Base-by-base conservation (phyloP, 2,797 vertebrate genomes). In the Muscicapa comitata region DNA sequence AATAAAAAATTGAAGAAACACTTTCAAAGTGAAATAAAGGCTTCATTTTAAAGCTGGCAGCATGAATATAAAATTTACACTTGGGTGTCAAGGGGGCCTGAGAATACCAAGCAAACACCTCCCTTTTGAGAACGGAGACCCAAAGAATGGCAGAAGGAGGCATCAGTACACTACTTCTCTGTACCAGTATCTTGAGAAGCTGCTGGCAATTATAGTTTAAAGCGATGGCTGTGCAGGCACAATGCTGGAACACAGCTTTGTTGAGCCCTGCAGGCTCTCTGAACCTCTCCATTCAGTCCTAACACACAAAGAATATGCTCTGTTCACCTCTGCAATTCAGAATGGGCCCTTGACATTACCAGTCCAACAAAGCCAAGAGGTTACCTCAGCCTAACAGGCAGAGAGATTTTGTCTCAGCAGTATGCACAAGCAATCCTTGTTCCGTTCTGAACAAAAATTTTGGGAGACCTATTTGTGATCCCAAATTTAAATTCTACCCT, bases 401-500 rank as follows among this genome's bases (percentile, higher is more conserved):
- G 29, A 38, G 29, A 61, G 33, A 20, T 57, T 59, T 38, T 74
- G 54, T 43, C 68, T 83, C 72, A 72, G 90, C 84, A 77, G 31
- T n/a, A 23, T 11, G 33, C 81, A 84, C 91, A 91, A 91, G 54
- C 54, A 90, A 71, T 54, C 81, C 72, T 95, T 94, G 94, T 95
- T 93, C 23, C 4, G 73, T 80, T 76, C 37, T 2, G 6, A 84
- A 86, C 43, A 80, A 55, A 66, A 80, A 37, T 43, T 86, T 86
- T 55, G 57, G 91, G 42, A 92, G 84, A 90, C 85, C 89, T 84
- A 51, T 70, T 91, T 93, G 73, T 71, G 76, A 91, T 91, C 79
- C 66, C 75, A 37, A 73, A 92, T 93, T 95, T 74, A 80, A 95
- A 93, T 93, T 88, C 91, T 91, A 5, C 76, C 62, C 93, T 86